A percentile compares a stretch with the other conserved stretches of the same genome.
Conservation (phyloP, 2,797 vertebrate genomes). For the Scyliorhinus canicula region DNA sequence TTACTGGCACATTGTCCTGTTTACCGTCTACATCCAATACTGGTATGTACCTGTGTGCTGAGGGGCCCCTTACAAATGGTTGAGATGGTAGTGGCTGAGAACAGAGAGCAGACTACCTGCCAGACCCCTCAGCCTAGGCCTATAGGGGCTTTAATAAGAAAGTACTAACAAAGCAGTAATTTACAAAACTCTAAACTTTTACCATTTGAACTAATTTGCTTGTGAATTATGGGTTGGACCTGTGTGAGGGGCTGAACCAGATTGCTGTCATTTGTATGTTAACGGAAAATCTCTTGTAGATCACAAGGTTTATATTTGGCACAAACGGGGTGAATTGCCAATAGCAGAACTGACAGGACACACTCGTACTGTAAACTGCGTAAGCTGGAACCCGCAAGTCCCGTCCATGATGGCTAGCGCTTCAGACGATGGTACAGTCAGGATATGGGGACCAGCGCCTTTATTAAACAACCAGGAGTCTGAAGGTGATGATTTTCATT, state of each 20-base stretch:
- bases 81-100: neutral
- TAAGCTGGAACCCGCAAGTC: constrained; percentile 96
- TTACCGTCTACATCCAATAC: neutral
- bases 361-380: constrained; percentile 95
- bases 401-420: constrained; percentile 96
- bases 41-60: neutral
- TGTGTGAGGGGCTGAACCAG: neutral
- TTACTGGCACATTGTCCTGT: no score
- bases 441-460: constrained; percentile 96
- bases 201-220: neutral
- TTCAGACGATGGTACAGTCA: constrained; percentile 95
- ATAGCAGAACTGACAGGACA: constrained; percentile 96
- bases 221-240: neutral
- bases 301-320: constrained; percentile 99
- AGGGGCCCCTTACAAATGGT: neutral
- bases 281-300: constrained; percentile 57
- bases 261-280: neutral
- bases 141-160: neutral
- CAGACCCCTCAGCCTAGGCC: neutral
- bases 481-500: constrained; percentile 64
- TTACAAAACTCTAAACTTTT: neutral
- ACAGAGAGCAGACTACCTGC: neutral
- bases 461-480: constrained; percentile 85
- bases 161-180: neutral
- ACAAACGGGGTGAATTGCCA: constrained; percentile 90